These are phyloP conservation scores for Listronotus oregonensis DNA, from an alignment of 1,140 invertebrate genomes.

Conservation along the genomic window DNA sequence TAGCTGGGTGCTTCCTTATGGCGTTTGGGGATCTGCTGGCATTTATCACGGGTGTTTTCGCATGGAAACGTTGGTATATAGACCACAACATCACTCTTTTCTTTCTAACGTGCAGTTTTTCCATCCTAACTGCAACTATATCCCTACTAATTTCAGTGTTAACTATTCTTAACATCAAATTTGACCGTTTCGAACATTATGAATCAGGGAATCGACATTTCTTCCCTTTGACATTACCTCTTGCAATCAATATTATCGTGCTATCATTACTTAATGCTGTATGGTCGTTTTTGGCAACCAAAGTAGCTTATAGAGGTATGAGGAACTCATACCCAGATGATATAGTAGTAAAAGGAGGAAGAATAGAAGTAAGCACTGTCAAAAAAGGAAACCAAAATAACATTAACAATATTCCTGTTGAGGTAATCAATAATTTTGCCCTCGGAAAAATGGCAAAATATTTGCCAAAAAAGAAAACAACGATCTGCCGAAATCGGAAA, in stretches of 20 bases:
- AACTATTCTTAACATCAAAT: constrained; percentile 25
- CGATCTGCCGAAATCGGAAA: constrained; percentile 59
- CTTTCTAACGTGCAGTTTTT: constrained; percentile 60
- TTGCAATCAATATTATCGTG: constrained; percentile 65
- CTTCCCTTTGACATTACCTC: constrained; percentile 37
- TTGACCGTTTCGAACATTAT: constrained; percentile 21
- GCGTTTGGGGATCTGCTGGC: constrained; percentile 58
- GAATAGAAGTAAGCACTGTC: constrained; percentile 58
- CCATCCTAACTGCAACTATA: constrained; percentile 57
- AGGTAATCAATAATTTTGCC: constrained; percentile 56
- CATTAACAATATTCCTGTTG: constrained; percentile 52
- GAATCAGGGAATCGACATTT: not conserved
- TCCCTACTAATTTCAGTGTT: constrained; percentile 36
- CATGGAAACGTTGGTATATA: constrained; percentile 68
- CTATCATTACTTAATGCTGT: constrained; percentile 63
- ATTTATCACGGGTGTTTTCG: constrained; percentile 62
- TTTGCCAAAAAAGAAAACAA: constrained; percentile 60
- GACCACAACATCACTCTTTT: constrained; percentile 68
- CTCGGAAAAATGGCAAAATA: constrained; percentile 57
- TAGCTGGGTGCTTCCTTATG: constrained; percentile 38
- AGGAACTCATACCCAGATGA: constrained; percentile 64
- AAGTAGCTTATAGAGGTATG: constrained; percentile 66
- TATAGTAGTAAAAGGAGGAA: constrained; percentile 47
- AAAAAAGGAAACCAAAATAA: constrained; percentile 56
- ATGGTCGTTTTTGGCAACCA: constrained; percentile 65